phyloP scores from a whole-genome alignment of 1,140 invertebrate genomes.

The Drosophila seguyi region DNA sequence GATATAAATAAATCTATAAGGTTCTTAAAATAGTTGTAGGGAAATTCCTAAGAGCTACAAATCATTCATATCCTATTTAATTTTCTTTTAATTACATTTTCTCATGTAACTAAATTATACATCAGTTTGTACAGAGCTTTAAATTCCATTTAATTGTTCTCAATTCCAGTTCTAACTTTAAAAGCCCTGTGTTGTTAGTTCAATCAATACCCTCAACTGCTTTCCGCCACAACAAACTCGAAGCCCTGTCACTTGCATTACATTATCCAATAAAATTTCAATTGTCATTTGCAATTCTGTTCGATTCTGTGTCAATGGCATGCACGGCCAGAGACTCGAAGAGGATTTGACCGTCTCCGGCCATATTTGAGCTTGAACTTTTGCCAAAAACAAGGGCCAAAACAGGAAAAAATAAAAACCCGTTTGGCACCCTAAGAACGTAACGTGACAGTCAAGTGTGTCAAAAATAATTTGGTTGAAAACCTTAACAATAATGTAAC shows the following conservation, averaged over 20 bases:
- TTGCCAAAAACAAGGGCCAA: neutral
- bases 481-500: conserved; percentile 26
- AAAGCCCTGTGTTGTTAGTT: neutral
- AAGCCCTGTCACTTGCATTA: conserved; percentile 17
- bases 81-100: neutral
- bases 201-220: neutral
- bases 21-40: no score
- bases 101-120: neutral
- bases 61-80: no score
- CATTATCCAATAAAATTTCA: conserved; percentile 17
- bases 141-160: neutral
- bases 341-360: neutral
- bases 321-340: neutral
- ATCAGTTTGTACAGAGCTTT: neutral
- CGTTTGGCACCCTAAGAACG: conserved; percentile 15
- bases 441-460: conserved; percentile 2
- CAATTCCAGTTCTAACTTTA: neutral
- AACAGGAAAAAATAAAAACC: neutral
- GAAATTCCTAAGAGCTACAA: no score
- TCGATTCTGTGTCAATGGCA: conserved; percentile 36
- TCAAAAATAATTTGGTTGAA: conserved; percentile 6
- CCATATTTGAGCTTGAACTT: conserved; percentile 14
- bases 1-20: neutral
- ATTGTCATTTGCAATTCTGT: conserved; percentile 7
- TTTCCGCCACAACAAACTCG: conserved; percentile 16